phyloP scores from a whole-genome alignment of 1,140 invertebrate species.

The Sipha flava region DNA sequence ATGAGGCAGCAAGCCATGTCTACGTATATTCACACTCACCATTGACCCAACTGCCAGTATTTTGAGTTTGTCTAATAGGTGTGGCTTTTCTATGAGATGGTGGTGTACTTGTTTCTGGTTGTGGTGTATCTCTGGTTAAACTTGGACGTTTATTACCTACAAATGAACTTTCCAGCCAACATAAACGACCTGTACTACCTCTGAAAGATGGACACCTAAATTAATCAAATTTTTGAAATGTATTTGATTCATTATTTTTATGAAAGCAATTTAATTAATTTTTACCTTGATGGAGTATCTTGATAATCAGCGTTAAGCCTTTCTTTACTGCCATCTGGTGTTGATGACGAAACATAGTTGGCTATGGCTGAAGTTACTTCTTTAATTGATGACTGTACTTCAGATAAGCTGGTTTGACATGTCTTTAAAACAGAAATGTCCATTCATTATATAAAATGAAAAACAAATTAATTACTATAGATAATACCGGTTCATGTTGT shows the following conservation, averaged over 20 bases:
- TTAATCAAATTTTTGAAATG: neutral
- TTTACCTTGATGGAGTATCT: slow-evolving; percentile 38
- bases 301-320: slow-evolving; percentile 41
- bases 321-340: slow-evolving; percentile 50
- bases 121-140: slow-evolving; percentile 72
- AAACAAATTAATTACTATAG: neutral
- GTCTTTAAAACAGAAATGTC: neutral
- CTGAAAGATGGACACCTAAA: slow-evolving; percentile 40
- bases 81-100: slow-evolving; percentile 38
- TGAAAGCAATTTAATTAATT: neutral
- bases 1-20: slow-evolving; percentile 7
- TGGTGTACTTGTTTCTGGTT: slow-evolving; percentile 47
- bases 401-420: slow-evolving; percentile 46
- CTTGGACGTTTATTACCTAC: slow-evolving; percentile 63
- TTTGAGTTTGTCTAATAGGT: slow-evolving; percentile 38
- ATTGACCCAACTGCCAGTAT: neutral
- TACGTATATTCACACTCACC: slow-evolving; percentile 31
- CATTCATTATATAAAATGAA: neutral
- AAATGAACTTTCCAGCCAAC: slow-evolving; percentile 86
- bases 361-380: slow-evolving; percentile 88
- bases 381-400: slow-evolving; percentile 81
- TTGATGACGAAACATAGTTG: slow-evolving; percentile 63
- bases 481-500: slow-evolving; percentile 39
- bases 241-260: neutral
- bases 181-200: slow-evolving; percentile 50